Evolutionary conservation across 2,888 invertebrate genomes (phyloP).

Genomic region (Scaptomyza caliginosa): DNA sequence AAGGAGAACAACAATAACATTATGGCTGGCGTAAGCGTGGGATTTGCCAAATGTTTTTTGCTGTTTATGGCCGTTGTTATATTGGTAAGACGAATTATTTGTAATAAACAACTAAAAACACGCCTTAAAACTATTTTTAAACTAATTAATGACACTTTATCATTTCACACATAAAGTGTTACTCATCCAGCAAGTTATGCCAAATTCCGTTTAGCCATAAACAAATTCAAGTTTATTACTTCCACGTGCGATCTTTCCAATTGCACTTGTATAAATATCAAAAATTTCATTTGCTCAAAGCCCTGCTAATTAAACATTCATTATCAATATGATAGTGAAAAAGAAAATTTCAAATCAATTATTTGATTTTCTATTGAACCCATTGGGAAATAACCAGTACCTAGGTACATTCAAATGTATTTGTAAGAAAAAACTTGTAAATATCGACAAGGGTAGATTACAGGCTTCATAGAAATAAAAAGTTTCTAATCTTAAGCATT

Average conservation of each 20-base stretch:
- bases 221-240: not conserved
- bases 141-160: not conserved
- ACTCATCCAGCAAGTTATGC: conserved; percentile 8
- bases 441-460: not conserved
- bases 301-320: conserved; percentile 6
- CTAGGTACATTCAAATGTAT: not conserved
- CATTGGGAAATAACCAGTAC: not conserved
- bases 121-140: not conserved
- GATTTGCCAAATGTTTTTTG: conserved; percentile 82
- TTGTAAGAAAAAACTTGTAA: not conserved
- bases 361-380: not conserved
- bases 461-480: not conserved
- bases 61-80: conserved; percentile 81
- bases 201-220: not conserved
- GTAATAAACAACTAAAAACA: not conserved
- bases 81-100: conserved; percentile 69
- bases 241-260: not conserved
- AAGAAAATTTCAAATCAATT: conserved; percentile 8
- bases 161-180: not conserved
- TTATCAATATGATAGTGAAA: not conserved
- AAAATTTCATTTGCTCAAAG: not conserved
- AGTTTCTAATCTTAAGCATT: not conserved
- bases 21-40: conserved; percentile 78
- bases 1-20: conserved; percentile 16
- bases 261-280: not conserved